Conservation (phyloP, 2,113 vertebrate genomes). For the Calidris pygmaea region DNA sequence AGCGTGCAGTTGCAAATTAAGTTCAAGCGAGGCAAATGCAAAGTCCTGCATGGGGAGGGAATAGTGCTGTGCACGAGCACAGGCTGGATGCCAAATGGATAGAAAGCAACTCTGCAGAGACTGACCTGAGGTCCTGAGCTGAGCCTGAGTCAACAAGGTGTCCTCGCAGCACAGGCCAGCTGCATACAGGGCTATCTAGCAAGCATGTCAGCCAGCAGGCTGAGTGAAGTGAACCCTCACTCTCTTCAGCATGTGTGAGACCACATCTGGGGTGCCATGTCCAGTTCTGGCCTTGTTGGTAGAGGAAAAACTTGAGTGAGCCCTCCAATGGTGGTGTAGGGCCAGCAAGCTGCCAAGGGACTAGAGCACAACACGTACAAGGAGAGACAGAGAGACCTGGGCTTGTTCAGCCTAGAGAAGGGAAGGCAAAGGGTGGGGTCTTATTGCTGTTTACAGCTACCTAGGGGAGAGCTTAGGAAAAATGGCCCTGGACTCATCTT, state of each 20-base stretch:
- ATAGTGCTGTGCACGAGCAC: rapidly evolving
- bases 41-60: not conserved
- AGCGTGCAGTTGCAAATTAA: not conserved
- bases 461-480: not conserved
- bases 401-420: not conserved
- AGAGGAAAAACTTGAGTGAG: not conserved
- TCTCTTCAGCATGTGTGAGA: not conserved
- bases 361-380: rapidly evolving
- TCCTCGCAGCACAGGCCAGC: not conserved
- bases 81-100: not conserved
- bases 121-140: not conserved
- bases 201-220: not conserved
- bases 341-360: not conserved
- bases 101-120: not conserved
- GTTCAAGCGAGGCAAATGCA: not conserved
- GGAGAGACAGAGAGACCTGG: not conserved
- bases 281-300: not conserved
- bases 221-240: not conserved
- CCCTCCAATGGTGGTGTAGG: not conserved
- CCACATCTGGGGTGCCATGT: not conserved
- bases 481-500: not conserved
- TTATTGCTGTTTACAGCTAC: not conserved
- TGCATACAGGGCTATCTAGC: rapidly evolving
- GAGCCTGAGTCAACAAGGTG: not conserved
- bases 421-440: not conserved